phyloP scores from a whole-genome alignment of 2,888 invertebrate genomes.

The Chirona hameri region DNA sequence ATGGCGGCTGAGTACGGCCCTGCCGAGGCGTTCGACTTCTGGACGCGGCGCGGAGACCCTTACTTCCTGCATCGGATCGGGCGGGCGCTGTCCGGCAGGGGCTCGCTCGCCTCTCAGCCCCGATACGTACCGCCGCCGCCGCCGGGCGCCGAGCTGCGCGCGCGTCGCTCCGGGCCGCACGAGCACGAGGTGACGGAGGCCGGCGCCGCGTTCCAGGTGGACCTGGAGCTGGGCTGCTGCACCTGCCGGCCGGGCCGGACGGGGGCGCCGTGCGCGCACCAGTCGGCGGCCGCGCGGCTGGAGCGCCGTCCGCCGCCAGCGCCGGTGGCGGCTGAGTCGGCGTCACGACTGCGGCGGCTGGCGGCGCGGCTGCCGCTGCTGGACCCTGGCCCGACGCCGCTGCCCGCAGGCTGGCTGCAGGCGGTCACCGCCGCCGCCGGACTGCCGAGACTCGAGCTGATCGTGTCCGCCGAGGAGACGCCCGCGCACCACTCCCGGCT shows the following conservation, averaged over 20 bases:
- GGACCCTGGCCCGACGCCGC: neutral
- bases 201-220: slow-evolving; percentile 46
- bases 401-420: neutral
- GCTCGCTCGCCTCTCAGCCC: slow-evolving; percentile 48
- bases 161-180: neutral
- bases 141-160: neutral
- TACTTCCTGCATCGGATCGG: neutral
- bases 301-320: neutral
- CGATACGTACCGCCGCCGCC: neutral
- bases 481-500: slow-evolving; percentile 54
- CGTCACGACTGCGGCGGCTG: neutral
- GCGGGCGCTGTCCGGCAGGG: neutral
- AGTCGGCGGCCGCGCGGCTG: neutral
- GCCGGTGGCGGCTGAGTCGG: neutral
- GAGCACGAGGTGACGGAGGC: slow-evolving; percentile 48
- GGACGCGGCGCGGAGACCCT: neutral
- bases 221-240: slow-evolving; percentile 3
- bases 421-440: neutral
- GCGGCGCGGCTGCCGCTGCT: neutral
- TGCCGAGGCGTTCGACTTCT: slow-evolving; percentile 7
- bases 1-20: slow-evolving; percentile 1
- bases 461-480: slow-evolving; percentile 56
- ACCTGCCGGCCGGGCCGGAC: neutral
- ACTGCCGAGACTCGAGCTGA: neutral
- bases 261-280: neutral